phyloP scores from a whole-genome alignment of 2,888 invertebrate species.

The Drosophila nigritarsus region DNA sequence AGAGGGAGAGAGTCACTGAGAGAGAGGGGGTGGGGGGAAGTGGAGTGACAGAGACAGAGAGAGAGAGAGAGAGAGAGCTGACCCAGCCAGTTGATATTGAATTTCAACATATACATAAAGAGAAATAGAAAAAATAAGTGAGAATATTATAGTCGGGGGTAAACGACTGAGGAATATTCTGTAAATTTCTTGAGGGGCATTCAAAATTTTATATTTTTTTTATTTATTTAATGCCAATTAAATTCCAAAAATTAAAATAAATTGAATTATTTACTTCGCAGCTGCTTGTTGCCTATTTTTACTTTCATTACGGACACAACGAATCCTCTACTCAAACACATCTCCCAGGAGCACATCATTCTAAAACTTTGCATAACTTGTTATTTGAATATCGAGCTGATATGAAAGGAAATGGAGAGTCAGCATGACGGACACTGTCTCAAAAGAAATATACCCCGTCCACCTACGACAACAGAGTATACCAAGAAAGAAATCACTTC shows the following conservation, averaged over 20 bases:
- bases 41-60: background rate
- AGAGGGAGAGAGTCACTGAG: background rate
- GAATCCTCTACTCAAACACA: too few relatives aligned
- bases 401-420: background rate
- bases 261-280: too few relatives aligned
- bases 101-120: conserved; percentile 69
- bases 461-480: background rate
- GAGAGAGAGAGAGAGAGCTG: background rate
- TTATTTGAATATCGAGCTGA: background rate
- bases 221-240: background rate
- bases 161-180: background rate
- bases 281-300: too few relatives aligned
- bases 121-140: background rate
- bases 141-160: background rate
- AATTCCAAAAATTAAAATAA: background rate
- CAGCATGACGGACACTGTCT: background rate
- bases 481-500: conserved; percentile 54
- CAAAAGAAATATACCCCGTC: background rate
- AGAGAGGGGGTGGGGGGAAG: background rate
- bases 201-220: background rate
- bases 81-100: conserved; percentile 57
- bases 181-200: background rate
- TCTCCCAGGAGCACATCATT: too few relatives aligned
- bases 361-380: too few relatives aligned
- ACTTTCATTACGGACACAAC: too few relatives aligned